These are phyloP conservation scores for Beroe ovata DNA, from an alignment of 37 sponge, comb jelly and placozoan species.

Conservation along the genomic window DNA sequence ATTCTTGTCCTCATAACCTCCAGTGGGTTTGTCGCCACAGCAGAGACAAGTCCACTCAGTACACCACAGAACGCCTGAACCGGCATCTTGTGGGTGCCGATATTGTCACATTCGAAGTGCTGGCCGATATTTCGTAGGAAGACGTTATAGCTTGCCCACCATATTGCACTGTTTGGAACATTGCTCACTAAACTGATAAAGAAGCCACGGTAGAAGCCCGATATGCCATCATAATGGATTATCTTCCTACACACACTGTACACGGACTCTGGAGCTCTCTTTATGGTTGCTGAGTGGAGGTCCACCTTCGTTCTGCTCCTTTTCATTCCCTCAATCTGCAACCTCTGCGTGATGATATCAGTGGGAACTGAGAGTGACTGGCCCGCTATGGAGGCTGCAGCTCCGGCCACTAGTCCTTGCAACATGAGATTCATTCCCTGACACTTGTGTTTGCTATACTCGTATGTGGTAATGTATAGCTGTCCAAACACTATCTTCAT, in stretches of 20 bases:
- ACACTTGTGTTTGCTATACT: conserved; percentile 71
- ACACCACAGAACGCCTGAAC: conserved; percentile 79
- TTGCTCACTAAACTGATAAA: conserved; percentile 84
- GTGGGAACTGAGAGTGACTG: conserved; percentile 89
- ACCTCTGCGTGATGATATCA: conserved; percentile 86
- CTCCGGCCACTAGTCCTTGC: conserved; percentile 84
- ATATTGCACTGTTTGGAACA: conserved; percentile 89
- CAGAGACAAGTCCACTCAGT: conserved; percentile 71
- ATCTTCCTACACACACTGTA: conserved; percentile 70
- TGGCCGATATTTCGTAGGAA: background rate
- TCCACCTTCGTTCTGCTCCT: background rate
- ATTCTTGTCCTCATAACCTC: conserved; percentile 93
- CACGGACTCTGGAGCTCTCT: background rate
- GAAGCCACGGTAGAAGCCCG: conserved; percentile 89
- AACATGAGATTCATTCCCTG: conserved; percentile 70
- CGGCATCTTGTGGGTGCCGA: conserved; percentile 17
- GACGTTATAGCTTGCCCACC: conserved; percentile 84
- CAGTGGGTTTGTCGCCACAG: conserved; percentile 84
- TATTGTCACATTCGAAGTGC: background rate
- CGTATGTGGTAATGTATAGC: conserved; percentile 90
- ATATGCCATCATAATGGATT: conserved; percentile 70
- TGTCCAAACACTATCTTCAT: conserved; percentile 83
- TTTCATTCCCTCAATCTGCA: conserved; percentile 83
- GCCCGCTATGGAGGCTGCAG: conserved; percentile 76
- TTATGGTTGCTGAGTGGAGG: background rate